Conservation (phyloP, 2,888 invertebrate species). For the Quadroppia sp. region DNA sequence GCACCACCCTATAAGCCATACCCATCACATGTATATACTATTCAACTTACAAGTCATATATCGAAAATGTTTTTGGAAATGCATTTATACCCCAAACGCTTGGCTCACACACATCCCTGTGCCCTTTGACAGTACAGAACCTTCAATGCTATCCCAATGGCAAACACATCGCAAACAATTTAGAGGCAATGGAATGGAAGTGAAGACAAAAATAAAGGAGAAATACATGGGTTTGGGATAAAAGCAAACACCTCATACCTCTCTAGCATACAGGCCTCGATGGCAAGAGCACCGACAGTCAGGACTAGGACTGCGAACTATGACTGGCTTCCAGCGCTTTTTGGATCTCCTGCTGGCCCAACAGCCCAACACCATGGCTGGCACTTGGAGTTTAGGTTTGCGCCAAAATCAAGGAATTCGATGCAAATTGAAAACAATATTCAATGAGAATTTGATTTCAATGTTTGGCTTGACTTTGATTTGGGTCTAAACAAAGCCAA, state of each 20-base stretch:
- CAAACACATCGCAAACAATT: conserved; percentile 12
- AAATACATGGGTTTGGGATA: conserved; percentile 4
- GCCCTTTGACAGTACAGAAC: neutral
- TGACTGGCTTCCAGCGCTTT: conserved; percentile 35
- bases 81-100: neutral
- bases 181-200: neutral
- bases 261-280: conserved; percentile 38
- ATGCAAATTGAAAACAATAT: neutral
- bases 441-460: neutral
- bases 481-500: neutral
- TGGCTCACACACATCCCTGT: neutral
- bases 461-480: neutral
- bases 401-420: conserved; percentile 12
- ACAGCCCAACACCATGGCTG: conserved; percentile 32
- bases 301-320: conserved; percentile 44
- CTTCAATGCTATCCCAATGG: conserved; percentile 31
- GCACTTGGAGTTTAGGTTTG: neutral
- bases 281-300: conserved; percentile 47
- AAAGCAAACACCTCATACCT: conserved; percentile 18
- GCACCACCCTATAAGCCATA: conserved; percentile 13
- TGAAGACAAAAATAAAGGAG: conserved; percentile 30
- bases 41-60: conserved; percentile 5
- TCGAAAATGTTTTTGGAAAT: neutral
- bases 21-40: neutral
- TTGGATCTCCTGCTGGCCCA: conserved; percentile 32